Evolutionary conservation across 1,140 invertebrate genomes (phyloP).

Genomic region (Trypoxylus dichotomus): DNA sequence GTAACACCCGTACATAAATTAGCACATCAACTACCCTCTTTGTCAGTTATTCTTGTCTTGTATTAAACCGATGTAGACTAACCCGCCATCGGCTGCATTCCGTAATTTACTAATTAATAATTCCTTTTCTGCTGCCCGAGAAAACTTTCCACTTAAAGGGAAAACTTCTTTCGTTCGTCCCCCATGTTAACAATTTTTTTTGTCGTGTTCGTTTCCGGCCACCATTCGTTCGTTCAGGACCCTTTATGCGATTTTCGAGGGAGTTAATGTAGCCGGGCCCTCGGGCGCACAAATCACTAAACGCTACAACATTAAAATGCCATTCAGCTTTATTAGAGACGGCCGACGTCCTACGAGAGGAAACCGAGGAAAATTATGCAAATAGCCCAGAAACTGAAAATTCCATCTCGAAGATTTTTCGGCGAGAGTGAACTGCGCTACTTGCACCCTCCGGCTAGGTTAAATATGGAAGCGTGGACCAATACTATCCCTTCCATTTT

Average conservation of each 20-base stretch:
- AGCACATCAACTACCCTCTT: conserved; percentile 1
- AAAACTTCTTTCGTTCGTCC: conserved; percentile 10
- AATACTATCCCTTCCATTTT: background rate
- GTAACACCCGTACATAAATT: background rate
- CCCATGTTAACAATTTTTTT: conserved; percentile 10
- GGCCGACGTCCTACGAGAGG: conserved; percentile 10
- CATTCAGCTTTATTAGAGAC: conserved; percentile 19
- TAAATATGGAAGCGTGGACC: background rate
- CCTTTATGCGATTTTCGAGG: conserved; percentile 3
- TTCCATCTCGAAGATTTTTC: conserved; percentile 16
- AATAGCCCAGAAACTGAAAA: conserved; percentile 16
- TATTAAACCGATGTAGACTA: background rate
- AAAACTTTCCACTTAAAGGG: conserved; percentile 7
- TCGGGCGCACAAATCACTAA: conserved; percentile 22
- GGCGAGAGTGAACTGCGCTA: background rate
- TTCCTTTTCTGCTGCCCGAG: background rate
- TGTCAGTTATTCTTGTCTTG: background rate
- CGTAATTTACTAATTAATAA: conserved; percentile 22
- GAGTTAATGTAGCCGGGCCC: conserved; percentile 14
- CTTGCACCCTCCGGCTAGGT: background rate
- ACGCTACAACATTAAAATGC: conserved; percentile 25
- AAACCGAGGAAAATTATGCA: conserved; percentile 19
- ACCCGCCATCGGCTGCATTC: background rate
- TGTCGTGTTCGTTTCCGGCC: conserved; percentile 9
- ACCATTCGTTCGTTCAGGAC: background rate